Evolutionary conservation across 2,888 invertebrate genomes (phyloP).

Genomic region (Meta bourneti): DNA sequence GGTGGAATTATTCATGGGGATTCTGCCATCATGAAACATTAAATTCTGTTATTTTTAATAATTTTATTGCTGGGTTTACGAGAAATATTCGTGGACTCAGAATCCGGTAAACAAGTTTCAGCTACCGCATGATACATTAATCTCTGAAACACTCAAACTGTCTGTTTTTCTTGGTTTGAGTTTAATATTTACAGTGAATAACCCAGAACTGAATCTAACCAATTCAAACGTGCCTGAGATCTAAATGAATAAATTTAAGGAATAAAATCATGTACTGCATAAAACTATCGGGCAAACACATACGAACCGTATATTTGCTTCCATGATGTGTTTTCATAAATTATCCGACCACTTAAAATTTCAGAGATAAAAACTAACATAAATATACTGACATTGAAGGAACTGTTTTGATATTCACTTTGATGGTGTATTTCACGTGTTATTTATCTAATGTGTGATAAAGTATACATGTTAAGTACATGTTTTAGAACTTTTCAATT

Average conservation of each 20-base stretch:
- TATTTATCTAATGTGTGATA: too few relatives aligned
- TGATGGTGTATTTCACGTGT: too few relatives aligned
- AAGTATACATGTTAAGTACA: too few relatives aligned
- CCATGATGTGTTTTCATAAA: too few relatives aligned
- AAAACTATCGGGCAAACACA: too few relatives aligned
- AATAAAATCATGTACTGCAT: too few relatives aligned
- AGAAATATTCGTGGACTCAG: slow-evolving; percentile 48
- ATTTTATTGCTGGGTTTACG: slow-evolving; percentile 50
- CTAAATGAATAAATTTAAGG: background rate
- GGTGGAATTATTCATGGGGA: slow-evolving; percentile 65
- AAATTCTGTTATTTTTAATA: slow-evolving; percentile 44
- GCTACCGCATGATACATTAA: slow-evolving; percentile 27
- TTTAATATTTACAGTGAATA: background rate
- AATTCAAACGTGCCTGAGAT: background rate
- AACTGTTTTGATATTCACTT: too few relatives aligned
- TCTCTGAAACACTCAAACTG: background rate
- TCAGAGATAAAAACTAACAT: too few relatives aligned
- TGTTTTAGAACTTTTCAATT: too few relatives aligned
- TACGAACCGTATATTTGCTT: too few relatives aligned
- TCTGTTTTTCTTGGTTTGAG: background rate
- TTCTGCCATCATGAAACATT: slow-evolving; percentile 36
- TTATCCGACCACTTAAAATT: too few relatives aligned
- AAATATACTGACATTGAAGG: too few relatives aligned
- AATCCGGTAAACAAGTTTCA: slow-evolving; percentile 27
- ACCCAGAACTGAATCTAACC: background rate